Evolutionary conservation across 2,797 vertebrate species (phyloP), one percentile per base, ranked within the genome.

Genomic region (Parauchenoglanis ngamensis): DNA sequence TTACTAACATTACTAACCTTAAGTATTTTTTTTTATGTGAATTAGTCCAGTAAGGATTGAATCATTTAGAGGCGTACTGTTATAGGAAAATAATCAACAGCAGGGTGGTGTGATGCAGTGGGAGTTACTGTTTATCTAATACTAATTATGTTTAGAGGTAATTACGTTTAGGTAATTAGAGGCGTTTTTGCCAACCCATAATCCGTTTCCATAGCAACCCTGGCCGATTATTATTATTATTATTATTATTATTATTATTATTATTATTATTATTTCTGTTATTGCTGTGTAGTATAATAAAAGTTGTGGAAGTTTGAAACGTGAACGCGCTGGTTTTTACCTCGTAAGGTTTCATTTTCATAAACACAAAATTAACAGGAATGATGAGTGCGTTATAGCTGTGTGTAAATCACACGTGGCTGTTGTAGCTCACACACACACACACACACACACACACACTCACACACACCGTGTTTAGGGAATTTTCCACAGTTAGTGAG

Each of bases 131-230:
- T 76, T 52, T 0, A 46, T 73, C 40, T 49, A 8, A 54, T 1
- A 40, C 35, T 40, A 4, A 54, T 21, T 13, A n/a, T 70, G 31
- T 75, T 76, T 52, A 76, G 12, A 6, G 35, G 35, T 40, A 40
- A 40, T 40, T 2, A 40, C 35, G 35, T 3, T 40, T 40, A 5
- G 25, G 0, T 52, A 17, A 52, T n/a, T 0, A 49, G 25, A 7
- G 21, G 25, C 46, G 23, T 93, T 93, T 94, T 75, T 49, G 94
- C 92, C 94, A 92, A 92, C 90, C 4, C 70, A 84, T 93, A 94
- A 93, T 93, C 91, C 90, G 92, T 91, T 93, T 93, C 92, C 92
- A 93, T 91, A 92, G 92, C 92, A 93, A 94, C 91, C 91, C 90
- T 23, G 25, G 57, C 57, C 65, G 7, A 57, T 85, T 15, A 49